phyloP scores from a whole-genome alignment of 2,888 invertebrate species.

The Drosophila monieri region DNA sequence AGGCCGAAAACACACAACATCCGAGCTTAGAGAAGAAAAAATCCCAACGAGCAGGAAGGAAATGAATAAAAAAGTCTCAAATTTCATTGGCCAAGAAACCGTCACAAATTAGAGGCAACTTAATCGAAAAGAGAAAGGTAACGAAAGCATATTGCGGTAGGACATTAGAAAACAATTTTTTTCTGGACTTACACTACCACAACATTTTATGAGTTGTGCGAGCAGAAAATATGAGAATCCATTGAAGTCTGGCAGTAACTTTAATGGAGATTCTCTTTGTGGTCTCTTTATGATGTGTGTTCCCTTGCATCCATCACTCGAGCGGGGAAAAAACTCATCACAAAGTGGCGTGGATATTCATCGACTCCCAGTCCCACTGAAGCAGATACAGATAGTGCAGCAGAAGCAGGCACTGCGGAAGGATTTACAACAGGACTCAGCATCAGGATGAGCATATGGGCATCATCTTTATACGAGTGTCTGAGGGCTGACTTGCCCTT shows the following conservation, averaged over 20 bases:
- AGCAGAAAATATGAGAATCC: slow-evolving; percentile 16
- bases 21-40: slow-evolving; percentile 27
- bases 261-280: slow-evolving; percentile 31
- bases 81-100: slow-evolving; percentile 75
- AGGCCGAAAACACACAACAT: slow-evolving; percentile 27
- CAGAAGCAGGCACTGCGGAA: slow-evolving; percentile 16
- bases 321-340: slow-evolving; percentile 31
- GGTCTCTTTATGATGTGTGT: slow-evolving; percentile 22
- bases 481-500: slow-evolving; percentile 42
- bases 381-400: slow-evolving; percentile 7
- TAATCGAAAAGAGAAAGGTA: neutral
- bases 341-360: slow-evolving; percentile 30
- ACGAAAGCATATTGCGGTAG: slow-evolving; percentile 26
- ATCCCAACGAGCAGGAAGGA: slow-evolving; percentile 10
- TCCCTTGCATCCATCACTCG: slow-evolving; percentile 22
- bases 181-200: slow-evolving; percentile 2
- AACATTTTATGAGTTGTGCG: neutral
- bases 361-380: slow-evolving; percentile 6
- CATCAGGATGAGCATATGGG: slow-evolving; percentile 53
- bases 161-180: slow-evolving; percentile 3
- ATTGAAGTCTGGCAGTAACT: slow-evolving; percentile 21
- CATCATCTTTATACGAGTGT: slow-evolving; percentile 48
- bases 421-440: slow-evolving; percentile 44
- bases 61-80: slow-evolving; percentile 28
- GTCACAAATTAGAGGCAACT: slow-evolving; percentile 66